Percentiles rank a stretch among this genome's conserved stretches.
Evolutionary conservation across 2,797 vertebrate genomes (phyloP).

Genomic region (Glossophaga mutica): DNA sequence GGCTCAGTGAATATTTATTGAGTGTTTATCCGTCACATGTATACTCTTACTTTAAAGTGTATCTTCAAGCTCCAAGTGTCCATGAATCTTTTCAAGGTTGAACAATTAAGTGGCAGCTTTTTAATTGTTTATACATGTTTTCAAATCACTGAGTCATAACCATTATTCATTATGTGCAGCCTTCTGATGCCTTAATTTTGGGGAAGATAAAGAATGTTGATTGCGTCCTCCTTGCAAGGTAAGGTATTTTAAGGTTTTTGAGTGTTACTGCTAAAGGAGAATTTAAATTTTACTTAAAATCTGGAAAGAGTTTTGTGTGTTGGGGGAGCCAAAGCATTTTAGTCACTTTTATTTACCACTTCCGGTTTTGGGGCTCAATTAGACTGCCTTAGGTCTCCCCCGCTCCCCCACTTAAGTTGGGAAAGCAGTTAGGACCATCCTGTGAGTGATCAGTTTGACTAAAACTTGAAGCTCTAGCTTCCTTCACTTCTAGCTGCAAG

Average conservation of each 20-base stretch:
- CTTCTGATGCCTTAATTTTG: conserved; percentile 94
- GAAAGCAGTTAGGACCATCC: not conserved
- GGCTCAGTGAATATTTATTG: not conserved
- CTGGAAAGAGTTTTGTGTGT: not conserved
- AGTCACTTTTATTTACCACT: not conserved
- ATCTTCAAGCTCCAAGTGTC: not conserved
- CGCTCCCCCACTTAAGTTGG: not conserved
- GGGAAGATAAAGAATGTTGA: conserved; percentile 98
- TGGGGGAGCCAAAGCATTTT: not conserved
- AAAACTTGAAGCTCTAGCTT: not conserved
- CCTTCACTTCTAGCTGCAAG: not conserved
- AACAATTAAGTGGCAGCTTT: not conserved
- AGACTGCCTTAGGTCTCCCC: not conserved
- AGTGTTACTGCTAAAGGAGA: not conserved
- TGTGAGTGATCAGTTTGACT: not conserved
- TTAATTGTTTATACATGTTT: not conserved
- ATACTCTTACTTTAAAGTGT: not conserved
- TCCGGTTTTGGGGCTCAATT: not conserved
- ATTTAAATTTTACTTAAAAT: not conserved
- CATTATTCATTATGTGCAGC: conserved; percentile 82
- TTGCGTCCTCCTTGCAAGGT: conserved; percentile 98
- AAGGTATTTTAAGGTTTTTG: conserved; percentile 57
- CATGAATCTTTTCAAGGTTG: not conserved
- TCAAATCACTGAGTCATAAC: not conserved
- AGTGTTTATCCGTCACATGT: not conserved